Percentiles rank a stretch among this genome's conserved stretches.
Conservation (phyloP, 2,113 vertebrate genomes). For the Charina bottae region DNA sequence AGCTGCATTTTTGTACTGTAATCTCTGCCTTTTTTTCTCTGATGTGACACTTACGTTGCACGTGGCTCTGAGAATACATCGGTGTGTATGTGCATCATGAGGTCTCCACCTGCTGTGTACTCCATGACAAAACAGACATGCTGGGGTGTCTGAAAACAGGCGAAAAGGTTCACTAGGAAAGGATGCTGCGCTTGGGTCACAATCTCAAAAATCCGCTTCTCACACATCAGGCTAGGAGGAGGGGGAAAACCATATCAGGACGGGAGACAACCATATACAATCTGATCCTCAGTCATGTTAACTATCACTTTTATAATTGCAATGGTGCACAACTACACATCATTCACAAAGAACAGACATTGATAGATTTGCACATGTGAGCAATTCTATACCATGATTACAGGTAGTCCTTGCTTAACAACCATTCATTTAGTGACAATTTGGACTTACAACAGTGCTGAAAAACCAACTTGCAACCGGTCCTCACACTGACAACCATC, state of each 20-base stretch:
- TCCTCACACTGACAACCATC: no score
- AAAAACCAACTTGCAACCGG: no score
- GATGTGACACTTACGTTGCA: constrained; percentile 86
- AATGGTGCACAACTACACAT: no score
- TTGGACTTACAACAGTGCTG: no score
- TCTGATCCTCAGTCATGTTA: not conserved
- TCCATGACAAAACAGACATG: constrained; percentile 99
- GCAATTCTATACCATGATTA: not conserved
- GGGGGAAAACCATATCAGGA: not conserved
- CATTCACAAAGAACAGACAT: not conserved
- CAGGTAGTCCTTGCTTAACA: no score
- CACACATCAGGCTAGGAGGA: constrained; percentile 91
- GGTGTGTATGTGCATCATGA: constrained; percentile 99
- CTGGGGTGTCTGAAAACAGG: constrained; percentile 98
- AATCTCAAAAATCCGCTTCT: constrained; percentile 98
- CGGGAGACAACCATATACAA: not conserved
- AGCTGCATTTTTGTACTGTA: not conserved
- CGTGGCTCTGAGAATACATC: constrained; percentile 98
- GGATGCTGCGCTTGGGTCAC: constrained; percentile 98
- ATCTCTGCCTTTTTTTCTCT: not conserved
- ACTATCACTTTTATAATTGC: not conserved
- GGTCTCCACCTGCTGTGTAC: constrained; percentile 95
- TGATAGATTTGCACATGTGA: not conserved
- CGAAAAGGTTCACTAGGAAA: constrained; percentile 98
- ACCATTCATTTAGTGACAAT: no score